Conservation (phyloP, 2,113 vertebrate genomes). For the Cacatua alba region DNA sequence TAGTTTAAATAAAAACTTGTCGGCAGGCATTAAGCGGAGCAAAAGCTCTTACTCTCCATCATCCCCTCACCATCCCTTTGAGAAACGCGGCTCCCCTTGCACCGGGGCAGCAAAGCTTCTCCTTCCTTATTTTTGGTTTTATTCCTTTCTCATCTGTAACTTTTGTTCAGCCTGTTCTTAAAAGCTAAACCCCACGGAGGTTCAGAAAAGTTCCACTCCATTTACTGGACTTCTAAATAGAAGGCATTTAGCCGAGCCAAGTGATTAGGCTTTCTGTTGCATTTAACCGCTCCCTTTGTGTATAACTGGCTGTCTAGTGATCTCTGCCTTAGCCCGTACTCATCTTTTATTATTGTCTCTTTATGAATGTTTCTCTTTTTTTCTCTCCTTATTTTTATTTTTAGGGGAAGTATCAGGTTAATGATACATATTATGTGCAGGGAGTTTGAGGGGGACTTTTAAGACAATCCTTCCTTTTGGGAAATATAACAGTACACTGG, state of each 20-base stretch:
- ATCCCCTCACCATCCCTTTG: neutral
- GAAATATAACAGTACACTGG: constrained; percentile 31
- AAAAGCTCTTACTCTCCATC: constrained; percentile 3
- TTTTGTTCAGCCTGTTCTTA: constrained; percentile 33
- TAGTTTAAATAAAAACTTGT: constrained; percentile 72
- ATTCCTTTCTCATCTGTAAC: neutral
- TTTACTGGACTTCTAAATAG: constrained; percentile 55
- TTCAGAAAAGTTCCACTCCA: constrained; percentile 51
- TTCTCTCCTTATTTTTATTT: neutral
- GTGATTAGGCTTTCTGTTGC: constrained; percentile 20
- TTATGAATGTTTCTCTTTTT: neutral
- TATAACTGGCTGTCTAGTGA: neutral
- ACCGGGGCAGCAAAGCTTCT: neutral
- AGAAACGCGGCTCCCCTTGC: neutral
- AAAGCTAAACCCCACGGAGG: neutral
- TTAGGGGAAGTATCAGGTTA: neutral
- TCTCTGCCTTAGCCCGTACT: neutral
- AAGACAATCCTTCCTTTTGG: constrained; percentile 26
- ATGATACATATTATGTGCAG: neutral
- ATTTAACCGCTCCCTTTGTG: neutral
- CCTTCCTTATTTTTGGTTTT: neutral
- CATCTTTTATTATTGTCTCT: neutral
- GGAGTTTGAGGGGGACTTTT: neutral
- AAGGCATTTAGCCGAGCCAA: constrained; percentile 17
- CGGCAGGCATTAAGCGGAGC: constrained; percentile 46